A percentile compares a stretch with the other conserved stretches of the same genome.
Conservation (phyloP, 2,113 vertebrate species). For the Chaetodon auriga region DNA sequence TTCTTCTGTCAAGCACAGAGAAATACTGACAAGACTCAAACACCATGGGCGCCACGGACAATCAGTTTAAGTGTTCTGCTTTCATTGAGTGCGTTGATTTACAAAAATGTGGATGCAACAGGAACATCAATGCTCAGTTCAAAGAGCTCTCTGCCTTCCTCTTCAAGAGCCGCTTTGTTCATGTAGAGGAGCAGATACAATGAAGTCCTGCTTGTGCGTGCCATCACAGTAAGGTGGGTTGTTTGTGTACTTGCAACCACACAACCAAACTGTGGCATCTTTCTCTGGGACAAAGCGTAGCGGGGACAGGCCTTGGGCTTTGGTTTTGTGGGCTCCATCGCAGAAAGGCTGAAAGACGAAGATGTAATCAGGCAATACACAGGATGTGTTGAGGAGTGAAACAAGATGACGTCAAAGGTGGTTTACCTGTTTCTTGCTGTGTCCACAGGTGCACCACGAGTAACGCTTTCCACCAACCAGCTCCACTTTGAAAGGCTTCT, state of each 20-base stretch:
- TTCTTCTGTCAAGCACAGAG: background rate
- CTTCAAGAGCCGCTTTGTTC: slow-evolving; percentile 22
- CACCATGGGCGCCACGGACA: background rate
- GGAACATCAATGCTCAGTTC: background rate
- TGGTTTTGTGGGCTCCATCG: slow-evolving; percentile 86
- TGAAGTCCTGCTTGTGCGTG: slow-evolving; percentile 82
- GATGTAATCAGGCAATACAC: background rate
- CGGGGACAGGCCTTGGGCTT: slow-evolving; percentile 76
- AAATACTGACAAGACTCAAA: background rate
- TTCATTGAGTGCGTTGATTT: background rate
- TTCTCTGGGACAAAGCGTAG: slow-evolving; percentile 83
- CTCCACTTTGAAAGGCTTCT: slow-evolving; percentile 86
- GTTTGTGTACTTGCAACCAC: slow-evolving; percentile 88
- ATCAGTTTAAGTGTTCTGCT: background rate
- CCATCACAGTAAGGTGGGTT: slow-evolving; percentile 88
- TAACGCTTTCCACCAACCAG: slow-evolving; percentile 85
- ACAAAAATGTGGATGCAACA: background rate
- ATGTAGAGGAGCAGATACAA: slow-evolving; percentile 58
- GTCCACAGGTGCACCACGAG: slow-evolving; percentile 89
- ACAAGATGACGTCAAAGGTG: background rate
- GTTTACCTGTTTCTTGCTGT: slow-evolving; percentile 88
- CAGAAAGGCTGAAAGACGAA: slow-evolving; percentile 88
- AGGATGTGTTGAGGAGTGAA: no score
- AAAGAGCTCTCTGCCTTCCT: background rate
- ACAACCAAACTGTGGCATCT: slow-evolving; percentile 78